These are phyloP conservation scores for Lonchura striata DNA, from an alignment of 2,113 vertebrate species.

Conservation along the genomic window DNA sequence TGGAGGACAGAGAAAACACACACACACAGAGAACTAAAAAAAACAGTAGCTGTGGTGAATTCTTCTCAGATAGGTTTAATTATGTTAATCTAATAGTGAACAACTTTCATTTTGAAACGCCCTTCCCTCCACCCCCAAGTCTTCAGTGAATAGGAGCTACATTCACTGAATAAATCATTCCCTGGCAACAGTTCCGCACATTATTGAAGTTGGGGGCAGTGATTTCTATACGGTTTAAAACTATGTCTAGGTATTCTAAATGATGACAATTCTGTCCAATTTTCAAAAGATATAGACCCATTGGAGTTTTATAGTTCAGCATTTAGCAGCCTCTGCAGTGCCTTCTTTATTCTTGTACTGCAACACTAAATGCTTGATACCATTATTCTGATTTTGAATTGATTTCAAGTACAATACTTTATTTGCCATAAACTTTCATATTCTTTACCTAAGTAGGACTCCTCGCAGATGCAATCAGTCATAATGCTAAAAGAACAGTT, in stretches of 20 bases:
- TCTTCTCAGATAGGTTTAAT: slow-evolving; percentile 26
- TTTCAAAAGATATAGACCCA: slow-evolving; percentile 51
- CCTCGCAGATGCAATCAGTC: slow-evolving; percentile 32
- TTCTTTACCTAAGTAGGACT: slow-evolving; percentile 32
- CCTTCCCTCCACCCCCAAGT: slow-evolving; percentile 7
- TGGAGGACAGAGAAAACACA: background rate
- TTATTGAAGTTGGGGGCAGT: slow-evolving; percentile 44
- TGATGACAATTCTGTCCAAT: slow-evolving; percentile 49
- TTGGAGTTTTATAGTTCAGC: slow-evolving; percentile 50
- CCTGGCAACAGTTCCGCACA: slow-evolving; percentile 58
- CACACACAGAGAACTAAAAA: background rate
- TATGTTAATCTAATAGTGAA: slow-evolving; percentile 48
- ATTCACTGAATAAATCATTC: slow-evolving; percentile 60
- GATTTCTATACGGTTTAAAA: slow-evolving; percentile 28
- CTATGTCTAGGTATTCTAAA: slow-evolving; percentile 38
- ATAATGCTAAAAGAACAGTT: slow-evolving; percentile 34
- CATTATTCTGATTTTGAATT: slow-evolving; percentile 51
- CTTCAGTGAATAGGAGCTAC: slow-evolving; percentile 50
- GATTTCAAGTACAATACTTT: slow-evolving; percentile 55
- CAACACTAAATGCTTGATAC: slow-evolving; percentile 33
- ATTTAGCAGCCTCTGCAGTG: slow-evolving; percentile 45
- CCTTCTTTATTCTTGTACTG: background rate
- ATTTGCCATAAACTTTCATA: slow-evolving; percentile 54
- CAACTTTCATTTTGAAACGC: slow-evolving; percentile 19
- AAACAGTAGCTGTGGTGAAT: background rate